Percentiles rank a stretch among this genome's conserved stretches.
phyloP scores from a whole-genome alignment of 92 coral and sea anemone species.

The Palythoa heliodiscus region DNA sequence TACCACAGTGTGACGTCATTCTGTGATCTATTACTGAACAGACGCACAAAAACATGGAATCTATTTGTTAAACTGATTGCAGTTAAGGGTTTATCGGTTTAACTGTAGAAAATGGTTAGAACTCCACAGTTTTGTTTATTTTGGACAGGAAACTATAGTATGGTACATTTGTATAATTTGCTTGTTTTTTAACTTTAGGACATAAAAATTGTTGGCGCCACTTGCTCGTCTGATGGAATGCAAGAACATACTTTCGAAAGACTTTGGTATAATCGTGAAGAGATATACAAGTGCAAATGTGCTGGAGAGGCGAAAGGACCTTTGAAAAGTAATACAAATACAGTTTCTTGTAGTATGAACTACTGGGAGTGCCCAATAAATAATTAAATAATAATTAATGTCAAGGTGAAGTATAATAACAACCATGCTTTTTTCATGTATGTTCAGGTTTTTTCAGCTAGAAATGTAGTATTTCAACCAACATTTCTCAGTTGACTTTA shows the following conservation, averaged over 20 bases:
- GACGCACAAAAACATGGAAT: no score
- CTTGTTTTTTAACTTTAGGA: not conserved
- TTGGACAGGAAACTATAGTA: not conserved
- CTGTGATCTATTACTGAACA: no score
- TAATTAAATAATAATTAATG: not conserved
- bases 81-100: no score
- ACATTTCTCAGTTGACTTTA: no score
- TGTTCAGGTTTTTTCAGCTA: no score
- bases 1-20: no score
- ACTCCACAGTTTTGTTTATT: not conserved
- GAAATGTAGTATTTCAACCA: no score
- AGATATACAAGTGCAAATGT: conserved; percentile 17
- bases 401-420: no score
- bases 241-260: conserved; percentile 1
- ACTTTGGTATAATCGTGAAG: not conserved
- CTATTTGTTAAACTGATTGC: no score
- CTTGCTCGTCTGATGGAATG: conserved; percentile 20
- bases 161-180: no score
- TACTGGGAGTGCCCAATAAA: conserved; percentile 15
- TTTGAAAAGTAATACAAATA: not conserved
- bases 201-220: not conserved
- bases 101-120: no score
- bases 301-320: not conserved
- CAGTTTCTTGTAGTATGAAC: not conserved
- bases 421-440: no score